phyloP scores from a whole-genome alignment of 2,113 vertebrate genomes.

The Chrysemys picta region DNA sequence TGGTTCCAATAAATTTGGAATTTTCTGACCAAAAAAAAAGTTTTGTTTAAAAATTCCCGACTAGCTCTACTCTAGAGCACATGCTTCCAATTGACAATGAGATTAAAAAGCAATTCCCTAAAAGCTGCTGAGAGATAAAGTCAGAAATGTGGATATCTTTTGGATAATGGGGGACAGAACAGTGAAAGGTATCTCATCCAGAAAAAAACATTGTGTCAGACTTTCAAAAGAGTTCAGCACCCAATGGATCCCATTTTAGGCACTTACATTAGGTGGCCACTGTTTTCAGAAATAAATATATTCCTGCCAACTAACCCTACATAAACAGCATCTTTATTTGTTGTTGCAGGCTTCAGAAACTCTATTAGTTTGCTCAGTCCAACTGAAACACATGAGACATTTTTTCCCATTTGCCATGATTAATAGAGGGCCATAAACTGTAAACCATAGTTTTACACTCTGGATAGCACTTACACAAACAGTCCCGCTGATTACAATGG shows the following conservation, averaged over 20 bases:
- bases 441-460: neutral
- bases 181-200: neutral
- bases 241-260: neutral
- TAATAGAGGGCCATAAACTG: neutral
- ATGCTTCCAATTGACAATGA: neutral
- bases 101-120: neutral
- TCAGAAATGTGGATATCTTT: conserved; percentile 11
- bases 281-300: neutral
- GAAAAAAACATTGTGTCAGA: neutral
- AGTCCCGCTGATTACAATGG: neutral
- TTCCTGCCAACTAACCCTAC: conserved; percentile 1
- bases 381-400: neutral
- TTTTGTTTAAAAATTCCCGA: neutral
- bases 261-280: neutral
- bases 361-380: neutral
- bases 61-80: neutral
- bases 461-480: neutral
- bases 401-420: neutral
- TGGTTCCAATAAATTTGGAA: neutral
- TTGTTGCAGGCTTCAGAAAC: neutral
- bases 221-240: neutral
- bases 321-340: neutral
- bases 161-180: conserved; percentile 18
- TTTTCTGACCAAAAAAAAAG: neutral
- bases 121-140: neutral